Evolutionary conservation across 1,140 invertebrate genomes (phyloP), one percentile per base, ranked within the genome.

Genomic region (Zaprionus gabonicus): DNA sequence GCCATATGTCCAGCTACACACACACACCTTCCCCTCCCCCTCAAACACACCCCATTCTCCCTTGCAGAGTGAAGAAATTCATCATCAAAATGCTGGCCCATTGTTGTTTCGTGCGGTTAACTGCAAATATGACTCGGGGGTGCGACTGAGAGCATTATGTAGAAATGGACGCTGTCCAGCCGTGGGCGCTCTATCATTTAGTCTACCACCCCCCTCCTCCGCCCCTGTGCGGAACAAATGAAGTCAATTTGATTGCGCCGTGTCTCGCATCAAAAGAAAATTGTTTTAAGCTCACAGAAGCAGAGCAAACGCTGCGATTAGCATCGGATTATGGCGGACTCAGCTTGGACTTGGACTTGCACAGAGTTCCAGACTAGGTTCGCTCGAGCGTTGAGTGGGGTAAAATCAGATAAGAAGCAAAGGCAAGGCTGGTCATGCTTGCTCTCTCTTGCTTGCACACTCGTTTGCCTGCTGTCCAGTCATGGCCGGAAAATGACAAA

Each of bases 161-260:
- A 41, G 63, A 72, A 84, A 72, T 78, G 82, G 67, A 80, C 78
- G 63, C 44, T 60, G 78, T 65, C 62, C 60, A 41, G 55, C 62
- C 38, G 17, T 34, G 31, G 23, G 78, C 44, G 51, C 76, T 82
- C 82, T 79, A 88, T 90, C 85, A 85, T 90, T 90, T 88, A 90
- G 81, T 83, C 69, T 90, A 1, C 20, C 10, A 1, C 46, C 10
- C 7, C 46, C 73, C 84, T 72, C 79, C 83, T 77, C 28, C 6
- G 1, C 23, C 2, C 9, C 31, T 74, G 56, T 73, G 64, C 65
- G 31, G 65, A 67, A 82, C 85, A 90, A 90, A 90, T 90, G 85
- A 90, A 90, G 85, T 90, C 85, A 90, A 90, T 90, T 90, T 86
- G 85, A 90, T 90, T 90, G 75, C 55, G 60, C 64, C 69, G 75